Evolutionary conservation across 2,888 invertebrate genomes (phyloP), one percentile per base, ranked within the genome.

Genomic region (Synanthedon myopaeformis): DNA sequence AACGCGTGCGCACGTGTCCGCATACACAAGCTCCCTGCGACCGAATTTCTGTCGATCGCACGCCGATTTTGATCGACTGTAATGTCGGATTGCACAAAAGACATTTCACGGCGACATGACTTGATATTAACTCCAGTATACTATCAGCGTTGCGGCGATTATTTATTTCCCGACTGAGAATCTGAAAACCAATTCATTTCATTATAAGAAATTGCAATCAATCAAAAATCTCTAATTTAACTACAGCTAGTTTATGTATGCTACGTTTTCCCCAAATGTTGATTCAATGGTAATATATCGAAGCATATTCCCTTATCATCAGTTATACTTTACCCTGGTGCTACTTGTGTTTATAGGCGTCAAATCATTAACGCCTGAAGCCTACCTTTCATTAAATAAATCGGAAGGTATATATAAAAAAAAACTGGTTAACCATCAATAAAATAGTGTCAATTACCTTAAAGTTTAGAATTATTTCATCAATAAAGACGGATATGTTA

Each of bases 11-110:
- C 10, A 35, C 35, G 41, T 72, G 65, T 0, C 82, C 84, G 56
- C 84, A 85, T 1, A 74, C 69, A 56, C 85, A 71, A 45, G 70
- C 73, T 2, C 81, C 82, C 10, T 64, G 62, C 2, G 80, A 72
- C 11, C 57, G 55, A 3, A 83, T 57, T 2, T 57, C 51, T 0
- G 83, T 2, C 0, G 58, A 53, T 1, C 81, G 66, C 10, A 65
- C 61, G 1, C 79, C 86, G 41, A 71, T 51, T n/a, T 69, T 67
- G 17, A 78, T 49, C 1, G 71, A 68, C 51, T 71, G 5, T 5
- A 61, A 45, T 0, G 76, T 76, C 0, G 86, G 85, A 41, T 61
- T 57, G 23, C 78, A 75, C 6, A 73, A 4, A 1, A 60, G 59
- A 11, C 67, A 64, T 54, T 68, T 72, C 12, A 77, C 41, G 0